Evolutionary conservation across 2,888 invertebrate genomes (phyloP), one percentile per base, ranked within the genome.

Genomic region (Mimumesa dahlbomi): DNA sequence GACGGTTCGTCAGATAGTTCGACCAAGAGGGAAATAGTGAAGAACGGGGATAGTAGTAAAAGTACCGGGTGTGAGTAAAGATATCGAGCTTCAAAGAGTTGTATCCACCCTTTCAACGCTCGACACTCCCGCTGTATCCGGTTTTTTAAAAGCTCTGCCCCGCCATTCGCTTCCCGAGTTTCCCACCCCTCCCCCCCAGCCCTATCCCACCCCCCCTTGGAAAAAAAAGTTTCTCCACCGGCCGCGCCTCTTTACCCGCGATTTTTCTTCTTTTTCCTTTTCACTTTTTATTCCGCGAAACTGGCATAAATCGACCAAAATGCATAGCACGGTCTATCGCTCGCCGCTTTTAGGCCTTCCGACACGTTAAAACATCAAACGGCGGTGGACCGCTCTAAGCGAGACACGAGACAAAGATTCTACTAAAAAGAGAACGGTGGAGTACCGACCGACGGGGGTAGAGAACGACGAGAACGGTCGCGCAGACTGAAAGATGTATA

Each of bases 341-440:
- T 34, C 58, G 59, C 64, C 72, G 59, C 64, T 73, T 73, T 71
- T 66, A 65, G 52, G 38, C 22, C 49, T n/a, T n/a, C 38, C 66
- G 43, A 66, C 63, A 62, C 68, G 71, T 66, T 50, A 34, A 62
- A 80, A 72, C 77, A 80, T 80, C 77, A 81, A 83, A 82, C 79
- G 73, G 6, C 21, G 45, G 38, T 45, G 63, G 54, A 19, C 54
- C 57, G 66, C 18, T 50, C 38, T 14, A 45, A 7, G 14, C 14
- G 42, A 42, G 25, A 49, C 54, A 42, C 43, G 21, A 18, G 52
- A 56, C 73, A 54, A 62, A 66, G 52, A 52, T 63, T 13, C 11
- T 6, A 13, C 6, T 42, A 40, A 50, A n/a, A 42, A 53, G 56
- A 63, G 43, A 48, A 38, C 4, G 16, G 16, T n/a, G 5, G 18